Evolutionary conservation across 2,113 vertebrate species (phyloP), one percentile per base, ranked within the genome.

Genomic region (Paratilapia polleni): DNA sequence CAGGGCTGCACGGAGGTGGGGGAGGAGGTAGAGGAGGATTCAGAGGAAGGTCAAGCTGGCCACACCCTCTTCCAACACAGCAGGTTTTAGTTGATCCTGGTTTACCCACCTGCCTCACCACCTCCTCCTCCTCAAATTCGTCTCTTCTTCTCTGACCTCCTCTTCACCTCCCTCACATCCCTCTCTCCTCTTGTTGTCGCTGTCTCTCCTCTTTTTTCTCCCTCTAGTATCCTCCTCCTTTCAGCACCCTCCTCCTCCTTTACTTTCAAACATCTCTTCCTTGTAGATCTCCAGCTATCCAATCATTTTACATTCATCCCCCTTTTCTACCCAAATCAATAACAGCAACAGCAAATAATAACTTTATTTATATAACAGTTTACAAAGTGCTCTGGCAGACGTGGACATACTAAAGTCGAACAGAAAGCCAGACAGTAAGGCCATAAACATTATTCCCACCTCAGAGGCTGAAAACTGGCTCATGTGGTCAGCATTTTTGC

Each of bases 11-110:
- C 3, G 34, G 34, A 4, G 80, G 81, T 2, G 56, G 49, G 8
- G 24, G 70, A 11, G 19, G 31, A 41, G 41, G 41, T 24, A 49
- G 64, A 70, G 41, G 22, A 70, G 64, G 41, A 17, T 1, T 0
- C 15, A 70, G 41, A 19, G 24, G 8, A 54, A 58, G 86, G 79
- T 84, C 74, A 82, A 61, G 17, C 17, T 58, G 61, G 41, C 66
- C 36, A 11, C 24, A 3, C 58, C 74, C 54, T 68, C 57, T 31
- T 58, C 56, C 47, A 80, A 49, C 36, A n/a, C 52, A 20, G 66
- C 49, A 81, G 84, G 61, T 60, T 80, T 54, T 36, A 64, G 68
- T 34, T 91, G 63, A 77, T 80, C 78, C 43, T 2, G 5, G n/a
- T 22, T 2, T 38, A 28, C 49, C 22, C 3, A 70, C 47, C 31